Conservation (phyloP, 2,797 vertebrate genomes). For the Poeciliopsis paucimaculata region DNA sequence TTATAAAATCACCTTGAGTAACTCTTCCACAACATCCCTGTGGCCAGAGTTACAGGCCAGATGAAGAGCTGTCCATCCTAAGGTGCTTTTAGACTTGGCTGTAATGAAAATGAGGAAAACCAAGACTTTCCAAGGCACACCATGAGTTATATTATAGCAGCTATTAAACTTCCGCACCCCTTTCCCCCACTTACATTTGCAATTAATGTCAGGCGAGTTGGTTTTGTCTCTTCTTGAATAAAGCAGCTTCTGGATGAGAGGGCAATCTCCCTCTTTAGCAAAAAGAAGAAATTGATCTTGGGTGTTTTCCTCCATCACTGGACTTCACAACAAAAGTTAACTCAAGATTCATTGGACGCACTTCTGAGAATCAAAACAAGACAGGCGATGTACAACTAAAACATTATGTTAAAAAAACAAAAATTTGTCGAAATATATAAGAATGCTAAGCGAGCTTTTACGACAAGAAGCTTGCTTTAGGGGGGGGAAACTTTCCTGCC, state of each 20-base stretch:
- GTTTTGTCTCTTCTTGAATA: slow-evolving; percentile 70
- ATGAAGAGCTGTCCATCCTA: slow-evolving; percentile 92
- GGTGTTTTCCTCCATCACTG: slow-evolving; percentile 61
- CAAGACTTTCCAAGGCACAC: neutral
- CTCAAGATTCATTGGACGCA: neutral
- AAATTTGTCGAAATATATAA: no score
- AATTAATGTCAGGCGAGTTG: slow-evolving; percentile 83
- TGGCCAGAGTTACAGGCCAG: slow-evolving; percentile 90
- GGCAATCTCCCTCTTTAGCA: slow-evolving; percentile 83
- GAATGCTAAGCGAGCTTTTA: neutral
- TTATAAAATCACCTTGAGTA: slow-evolving; percentile 80
- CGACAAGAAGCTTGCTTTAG: neutral
- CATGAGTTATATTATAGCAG: neutral
- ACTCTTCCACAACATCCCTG: slow-evolving; percentile 84
- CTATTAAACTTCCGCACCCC: neutral
- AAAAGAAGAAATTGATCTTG: slow-evolving; percentile 82
- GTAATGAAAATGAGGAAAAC: slow-evolving; percentile 5
- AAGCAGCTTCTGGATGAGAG: slow-evolving; percentile 80
- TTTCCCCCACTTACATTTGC: slow-evolving; percentile 81
- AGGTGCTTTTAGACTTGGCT: slow-evolving; percentile 84
- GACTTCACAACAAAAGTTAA: neutral
- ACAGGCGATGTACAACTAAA: neutral
- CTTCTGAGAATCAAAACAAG: neutral
- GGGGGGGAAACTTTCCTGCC: neutral
- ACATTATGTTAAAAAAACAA: no score